Evolutionary conservation across 2,888 invertebrate species (phyloP).

Genomic region (Cheiracanthium punctorium): DNA sequence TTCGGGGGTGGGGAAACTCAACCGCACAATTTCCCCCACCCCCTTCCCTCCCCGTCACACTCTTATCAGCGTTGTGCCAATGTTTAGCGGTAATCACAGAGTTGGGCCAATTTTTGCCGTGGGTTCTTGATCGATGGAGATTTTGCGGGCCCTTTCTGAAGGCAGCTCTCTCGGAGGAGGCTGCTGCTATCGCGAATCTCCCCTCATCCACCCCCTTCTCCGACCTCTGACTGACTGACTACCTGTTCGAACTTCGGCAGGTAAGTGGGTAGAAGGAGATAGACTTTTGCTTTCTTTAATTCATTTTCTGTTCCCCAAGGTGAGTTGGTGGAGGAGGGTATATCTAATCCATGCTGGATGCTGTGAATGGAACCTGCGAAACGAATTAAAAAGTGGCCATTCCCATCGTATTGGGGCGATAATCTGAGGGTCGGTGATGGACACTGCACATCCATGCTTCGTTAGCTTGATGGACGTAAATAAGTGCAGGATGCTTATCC

Average conservation of each 20-base stretch:
- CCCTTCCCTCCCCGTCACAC: constrained; percentile 6
- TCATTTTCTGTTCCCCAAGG: neutral
- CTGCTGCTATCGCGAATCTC: constrained; percentile 62
- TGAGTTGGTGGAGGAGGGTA: no score
- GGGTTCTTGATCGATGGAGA: constrained; percentile 52
- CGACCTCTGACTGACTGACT: constrained; percentile 44
- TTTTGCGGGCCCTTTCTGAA: constrained; percentile 56
- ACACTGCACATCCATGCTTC: no score
- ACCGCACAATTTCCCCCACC: neutral
- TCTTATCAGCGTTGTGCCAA: constrained; percentile 68
- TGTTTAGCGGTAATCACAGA: constrained; percentile 70
- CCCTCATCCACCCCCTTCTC: neutral
- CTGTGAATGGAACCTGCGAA: no score
- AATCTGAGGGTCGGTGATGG: no score
- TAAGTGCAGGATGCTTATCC: no score
- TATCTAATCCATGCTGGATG: no score
- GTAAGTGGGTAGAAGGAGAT: neutral
- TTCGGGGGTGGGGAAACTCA: constrained; percentile 21
- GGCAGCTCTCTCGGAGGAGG: constrained; percentile 46
- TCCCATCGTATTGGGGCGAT: no score
- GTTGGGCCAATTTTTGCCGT: constrained; percentile 65
- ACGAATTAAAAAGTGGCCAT: no score
- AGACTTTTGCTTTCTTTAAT: neutral
- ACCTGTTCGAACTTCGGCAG: constrained; percentile 50
- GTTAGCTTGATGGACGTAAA: no score